Evolutionary conservation across 23 tunicate genomes (phyloP).

Genomic region (Aplidium turbinatum): DNA sequence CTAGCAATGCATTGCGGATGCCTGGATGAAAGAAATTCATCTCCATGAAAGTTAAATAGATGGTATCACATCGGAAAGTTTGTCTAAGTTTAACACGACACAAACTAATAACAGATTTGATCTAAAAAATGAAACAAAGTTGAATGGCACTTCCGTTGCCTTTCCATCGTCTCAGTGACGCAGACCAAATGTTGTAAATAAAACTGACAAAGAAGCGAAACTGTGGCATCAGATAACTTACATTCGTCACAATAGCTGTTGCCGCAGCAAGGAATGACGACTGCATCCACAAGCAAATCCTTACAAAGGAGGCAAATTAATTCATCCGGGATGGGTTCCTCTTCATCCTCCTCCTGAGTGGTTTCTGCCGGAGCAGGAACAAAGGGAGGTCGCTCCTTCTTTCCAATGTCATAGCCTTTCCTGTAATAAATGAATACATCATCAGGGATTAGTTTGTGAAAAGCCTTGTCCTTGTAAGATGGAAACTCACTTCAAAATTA

Average conservation of each 20-base stretch:
- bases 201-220: not conserved
- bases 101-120: no score
- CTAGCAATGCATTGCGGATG: conserved; percentile 80
- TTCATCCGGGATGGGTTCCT: conserved; percentile 93
- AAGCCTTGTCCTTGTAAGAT: no score
- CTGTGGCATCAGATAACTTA: conserved; percentile 9
- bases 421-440: conserved; percentile 20
- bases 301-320: conserved; percentile 80
- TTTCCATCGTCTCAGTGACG: no score
- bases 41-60: no score
- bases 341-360: conserved; percentile 68
- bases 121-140: no score
- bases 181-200: not conserved
- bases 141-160: no score
- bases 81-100: no score
- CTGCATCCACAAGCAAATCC: conserved; percentile 86
- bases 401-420: conserved; percentile 91
- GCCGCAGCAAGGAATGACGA: conserved; percentile 88
- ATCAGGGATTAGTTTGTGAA: not conserved
- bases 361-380: conserved; percentile 40
- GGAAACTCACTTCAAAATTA: no score
- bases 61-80: no score
- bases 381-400: conserved; percentile 95
- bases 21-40: conserved; percentile 50
- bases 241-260: conserved; percentile 94